These are phyloP conservation scores for Acinonyx jubatus DNA, from an alignment of 2,113 vertebrate genomes.

Conservation along the genomic window DNA sequence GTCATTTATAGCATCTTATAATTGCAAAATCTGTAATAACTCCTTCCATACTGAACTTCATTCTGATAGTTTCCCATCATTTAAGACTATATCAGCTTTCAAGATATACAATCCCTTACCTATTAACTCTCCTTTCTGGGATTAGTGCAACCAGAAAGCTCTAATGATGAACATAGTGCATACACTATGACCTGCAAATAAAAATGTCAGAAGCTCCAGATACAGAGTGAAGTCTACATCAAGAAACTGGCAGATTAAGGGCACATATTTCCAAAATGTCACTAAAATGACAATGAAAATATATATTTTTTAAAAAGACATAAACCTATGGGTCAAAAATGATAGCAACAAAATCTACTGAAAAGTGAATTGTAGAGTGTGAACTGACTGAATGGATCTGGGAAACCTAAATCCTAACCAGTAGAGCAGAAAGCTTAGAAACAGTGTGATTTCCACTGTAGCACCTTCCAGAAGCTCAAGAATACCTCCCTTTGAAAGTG, in stretches of 20 bases:
- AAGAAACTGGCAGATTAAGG: not conserved
- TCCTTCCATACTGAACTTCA: not conserved
- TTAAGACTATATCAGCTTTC: not conserved
- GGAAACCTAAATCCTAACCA: not conserved
- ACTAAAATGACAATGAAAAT: not conserved
- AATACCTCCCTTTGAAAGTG: not conserved
- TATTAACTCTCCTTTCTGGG: not conserved
- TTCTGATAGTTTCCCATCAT: not conserved
- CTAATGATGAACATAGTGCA: not conserved
- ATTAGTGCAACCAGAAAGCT: not conserved
- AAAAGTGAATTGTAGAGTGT: not conserved
- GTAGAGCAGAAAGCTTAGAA: not conserved
- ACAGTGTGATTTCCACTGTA: not conserved
- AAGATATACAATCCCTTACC: not conserved
- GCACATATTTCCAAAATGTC: not conserved
- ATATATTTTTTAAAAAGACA: not conserved
- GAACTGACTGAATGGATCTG: not conserved
- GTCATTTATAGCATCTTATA: not conserved
- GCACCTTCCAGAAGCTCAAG: not conserved
- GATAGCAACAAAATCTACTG: not conserved
- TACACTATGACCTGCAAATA: not conserved
- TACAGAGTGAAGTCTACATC: not conserved
- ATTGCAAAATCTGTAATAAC: constrained; percentile 7
- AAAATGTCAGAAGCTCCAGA: not conserved
- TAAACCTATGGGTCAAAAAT: not conserved